phyloP scores from a whole-genome alignment of 2,888 invertebrate species.

The Pyrocoelia pectoralis region DNA sequence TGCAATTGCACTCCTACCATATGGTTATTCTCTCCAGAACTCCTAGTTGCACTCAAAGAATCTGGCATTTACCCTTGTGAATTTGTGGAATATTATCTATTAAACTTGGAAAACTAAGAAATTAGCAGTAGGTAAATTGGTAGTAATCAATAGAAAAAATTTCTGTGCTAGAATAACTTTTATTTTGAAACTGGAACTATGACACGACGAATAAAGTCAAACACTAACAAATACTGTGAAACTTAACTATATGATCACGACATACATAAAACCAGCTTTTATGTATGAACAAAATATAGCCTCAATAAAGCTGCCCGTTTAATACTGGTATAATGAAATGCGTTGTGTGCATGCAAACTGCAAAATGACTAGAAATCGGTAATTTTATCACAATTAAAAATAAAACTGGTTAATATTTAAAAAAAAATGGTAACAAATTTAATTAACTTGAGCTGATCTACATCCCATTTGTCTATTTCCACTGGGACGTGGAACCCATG shows the following conservation, averaged over 20 bases:
- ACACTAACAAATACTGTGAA: background rate
- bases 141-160: too few relatives aligned
- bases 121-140: too few relatives aligned
- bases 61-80: too few relatives aligned
- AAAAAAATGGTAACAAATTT: background rate
- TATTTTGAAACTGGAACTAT: background rate
- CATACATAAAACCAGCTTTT: background rate
- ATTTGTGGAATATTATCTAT: too few relatives aligned
- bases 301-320: background rate
- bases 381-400: slow-evolving; percentile 1
- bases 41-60: too few relatives aligned
- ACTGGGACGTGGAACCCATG: slow-evolving; percentile 46
- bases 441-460: slow-evolving; percentile 22
- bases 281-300: background rate
- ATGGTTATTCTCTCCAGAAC: too few relatives aligned
- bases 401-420: background rate
- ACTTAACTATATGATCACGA: background rate
- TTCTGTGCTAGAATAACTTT: background rate
- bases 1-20: too few relatives aligned
- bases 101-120: too few relatives aligned
- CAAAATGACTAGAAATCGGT: slow-evolving; percentile 1
- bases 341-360: background rate
- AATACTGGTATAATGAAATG: slow-evolving; percentile 1
- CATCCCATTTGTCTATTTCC: slow-evolving; percentile 17
- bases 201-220: background rate